Conservation (phyloP, 2,797 vertebrate species). For the Morus bassanus region DNA sequence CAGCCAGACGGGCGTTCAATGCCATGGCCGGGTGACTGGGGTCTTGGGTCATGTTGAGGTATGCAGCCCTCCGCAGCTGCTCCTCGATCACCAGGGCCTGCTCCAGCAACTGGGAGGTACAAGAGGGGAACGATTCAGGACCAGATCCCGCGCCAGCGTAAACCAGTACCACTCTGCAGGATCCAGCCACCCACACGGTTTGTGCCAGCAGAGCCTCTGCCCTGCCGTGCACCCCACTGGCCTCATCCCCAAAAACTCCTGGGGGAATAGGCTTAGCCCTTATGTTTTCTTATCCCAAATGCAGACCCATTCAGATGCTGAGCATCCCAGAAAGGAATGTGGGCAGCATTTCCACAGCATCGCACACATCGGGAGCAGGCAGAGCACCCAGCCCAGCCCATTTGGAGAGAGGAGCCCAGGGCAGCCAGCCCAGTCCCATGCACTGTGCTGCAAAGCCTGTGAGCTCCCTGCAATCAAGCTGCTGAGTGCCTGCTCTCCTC, state of each 20-base stretch:
- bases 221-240: background rate
- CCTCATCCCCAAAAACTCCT: background rate
- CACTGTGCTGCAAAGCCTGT: accelerated
- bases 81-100: slow-evolving; percentile 98
- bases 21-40: slow-evolving; percentile 95
- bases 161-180: accelerated
- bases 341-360: background rate
- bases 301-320: accelerated
- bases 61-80: slow-evolving; percentile 92
- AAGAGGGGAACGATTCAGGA: background rate
- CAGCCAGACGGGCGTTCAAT: slow-evolving; percentile 91
- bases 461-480: accelerated
- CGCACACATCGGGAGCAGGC: accelerated
- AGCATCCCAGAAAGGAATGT: background rate
- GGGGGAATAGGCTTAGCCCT: background rate
- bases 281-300: background rate
- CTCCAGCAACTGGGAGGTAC: slow-evolving; percentile 85
- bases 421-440: accelerated
- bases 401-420: background rate
- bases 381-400: background rate
- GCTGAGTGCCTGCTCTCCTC: background rate
- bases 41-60: slow-evolving; percentile 98
- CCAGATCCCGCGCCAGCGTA: accelerated
- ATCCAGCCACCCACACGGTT: accelerated
- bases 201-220: background rate